Conservation (phyloP, 2,888 invertebrate genomes). For the Cactoblastis cactorum region DNA sequence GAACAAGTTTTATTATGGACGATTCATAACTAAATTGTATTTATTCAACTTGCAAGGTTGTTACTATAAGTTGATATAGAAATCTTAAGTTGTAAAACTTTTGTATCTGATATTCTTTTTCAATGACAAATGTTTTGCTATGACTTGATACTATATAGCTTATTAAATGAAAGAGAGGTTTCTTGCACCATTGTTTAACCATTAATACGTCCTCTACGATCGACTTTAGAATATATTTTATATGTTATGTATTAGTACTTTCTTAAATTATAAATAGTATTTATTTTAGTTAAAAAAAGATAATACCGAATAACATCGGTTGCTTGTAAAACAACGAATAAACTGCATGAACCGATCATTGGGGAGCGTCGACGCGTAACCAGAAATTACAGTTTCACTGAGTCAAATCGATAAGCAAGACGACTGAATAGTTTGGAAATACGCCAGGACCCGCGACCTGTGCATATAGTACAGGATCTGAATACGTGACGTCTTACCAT, state of each 20-base stretch:
- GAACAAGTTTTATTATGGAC: not conserved
- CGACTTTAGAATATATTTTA: too few relatives aligned
- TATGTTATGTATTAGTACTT: too few relatives aligned
- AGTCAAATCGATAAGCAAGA: conserved; percentile 63
- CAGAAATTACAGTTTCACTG: conserved; percentile 53
- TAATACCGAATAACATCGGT: not conserved
- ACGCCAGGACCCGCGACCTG: conserved; percentile 58
- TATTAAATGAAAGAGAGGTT: too few relatives aligned
- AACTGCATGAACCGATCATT: not conserved
- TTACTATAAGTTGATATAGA: not conserved
- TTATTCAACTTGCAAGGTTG: not conserved
- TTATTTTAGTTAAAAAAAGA: too few relatives aligned
- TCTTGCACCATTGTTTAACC: too few relatives aligned
- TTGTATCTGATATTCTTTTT: not conserved
- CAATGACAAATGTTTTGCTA: too few relatives aligned
- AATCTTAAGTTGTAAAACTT: too few relatives aligned
- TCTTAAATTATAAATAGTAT: too few relatives aligned
- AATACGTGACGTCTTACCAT: too few relatives aligned
- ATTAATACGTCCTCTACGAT: too few relatives aligned
- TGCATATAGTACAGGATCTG: too few relatives aligned
- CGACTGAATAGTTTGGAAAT: conserved; percentile 53
- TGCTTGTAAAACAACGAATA: not conserved
- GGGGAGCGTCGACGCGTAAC: conserved; percentile 25
- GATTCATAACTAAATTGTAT: not conserved
- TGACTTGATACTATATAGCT: too few relatives aligned